Evolutionary conservation across 2,113 vertebrate species (phyloP), one percentile per base, ranked within the genome.

Genomic region (Brevimyrus niger): DNA sequence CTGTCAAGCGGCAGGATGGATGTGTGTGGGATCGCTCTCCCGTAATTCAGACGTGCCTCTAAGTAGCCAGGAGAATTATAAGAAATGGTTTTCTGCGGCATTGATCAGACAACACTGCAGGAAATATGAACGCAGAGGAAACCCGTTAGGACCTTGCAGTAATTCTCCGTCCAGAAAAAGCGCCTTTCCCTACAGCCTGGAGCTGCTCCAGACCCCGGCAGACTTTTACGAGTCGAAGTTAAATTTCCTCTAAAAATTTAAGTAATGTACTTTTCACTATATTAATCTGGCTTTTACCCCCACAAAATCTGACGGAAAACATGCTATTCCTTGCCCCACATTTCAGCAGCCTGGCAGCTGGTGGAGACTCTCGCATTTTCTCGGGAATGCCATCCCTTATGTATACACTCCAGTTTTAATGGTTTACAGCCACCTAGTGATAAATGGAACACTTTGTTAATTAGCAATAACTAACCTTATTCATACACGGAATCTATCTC

Each of bases 41-140:
- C 95, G 95, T 99, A 98, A 98, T 97, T 99, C 97, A 98, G 96
- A 97, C 94, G 96, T 97, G 96, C 96, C 96, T 98, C 97, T 97
- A 97, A 97, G 97, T 98, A 97, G 97, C 96, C 96, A 95, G 96
- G 98, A 98, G 97, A 98, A 98, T 98, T 97, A 98, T 97, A 98
- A 98, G 97, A 98, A 98, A 98, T 97, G 96, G 96, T 97, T 97
- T 97, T 97, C 96, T 95, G 96, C 95, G 96, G 96, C 96, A 97
- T 96, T 98, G 97, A 98, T 98, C 97, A 97, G 97, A 97, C 94
- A 95, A 95, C 96, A 95, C 96, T 92, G 95, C 96, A 97, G 96
- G 96, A 96, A 98, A 97, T 97, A 98, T 97, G 95, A 97, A 97
- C 91, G 96, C 95, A 95, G 96, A 96, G 96, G 97, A 97, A 97